phyloP scores from a whole-genome alignment of 2,113 vertebrate genomes.

The Rhinichthys klamathensis region DNA sequence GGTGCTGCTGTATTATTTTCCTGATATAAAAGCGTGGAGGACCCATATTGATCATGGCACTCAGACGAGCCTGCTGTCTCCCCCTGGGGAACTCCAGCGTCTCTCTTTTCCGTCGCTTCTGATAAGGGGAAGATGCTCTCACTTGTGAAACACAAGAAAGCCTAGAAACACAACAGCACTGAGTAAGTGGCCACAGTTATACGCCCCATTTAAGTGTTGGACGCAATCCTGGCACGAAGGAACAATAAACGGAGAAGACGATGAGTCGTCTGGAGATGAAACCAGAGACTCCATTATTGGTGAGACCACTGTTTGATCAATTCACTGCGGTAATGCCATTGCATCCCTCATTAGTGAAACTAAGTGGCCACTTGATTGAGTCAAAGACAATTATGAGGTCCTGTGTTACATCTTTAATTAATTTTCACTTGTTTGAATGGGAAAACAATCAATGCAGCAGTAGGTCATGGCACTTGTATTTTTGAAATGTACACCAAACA shows the following conservation, averaged over 20 bases:
- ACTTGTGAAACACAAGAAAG: constrained; percentile 48
- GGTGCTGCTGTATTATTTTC: constrained; percentile 48
- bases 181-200: constrained; percentile 18
- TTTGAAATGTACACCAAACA: constrained; percentile 4
- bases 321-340: constrained; percentile 5
- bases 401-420: constrained; percentile 46
- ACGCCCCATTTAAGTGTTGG: neutral
- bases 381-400: constrained; percentile 45
- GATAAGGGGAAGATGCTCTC: constrained; percentile 40
- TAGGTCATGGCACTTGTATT: neutral
- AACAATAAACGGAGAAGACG: neutral
- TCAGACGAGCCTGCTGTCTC: constrained; percentile 20
- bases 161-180: constrained; percentile 16
- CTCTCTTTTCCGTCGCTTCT: constrained; percentile 18
- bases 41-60: constrained; percentile 47
- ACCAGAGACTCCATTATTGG: neutral
- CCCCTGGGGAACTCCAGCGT: constrained; percentile 25
- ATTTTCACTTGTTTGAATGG: constrained; percentile 20
- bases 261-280: constrained; percentile 18
- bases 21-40: constrained; percentile 43
- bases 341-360: constrained; percentile 32
- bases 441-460: constrained; percentile 31
- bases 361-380: constrained; percentile 44
- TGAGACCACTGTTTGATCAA: constrained; percentile 26
- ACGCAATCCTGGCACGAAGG: neutral